Percentiles rank a stretch among this genome's conserved stretches.
phyloP scores from a whole-genome alignment of 92 coral and sea anemone genomes.

The Phenganax stokvisi region DNA sequence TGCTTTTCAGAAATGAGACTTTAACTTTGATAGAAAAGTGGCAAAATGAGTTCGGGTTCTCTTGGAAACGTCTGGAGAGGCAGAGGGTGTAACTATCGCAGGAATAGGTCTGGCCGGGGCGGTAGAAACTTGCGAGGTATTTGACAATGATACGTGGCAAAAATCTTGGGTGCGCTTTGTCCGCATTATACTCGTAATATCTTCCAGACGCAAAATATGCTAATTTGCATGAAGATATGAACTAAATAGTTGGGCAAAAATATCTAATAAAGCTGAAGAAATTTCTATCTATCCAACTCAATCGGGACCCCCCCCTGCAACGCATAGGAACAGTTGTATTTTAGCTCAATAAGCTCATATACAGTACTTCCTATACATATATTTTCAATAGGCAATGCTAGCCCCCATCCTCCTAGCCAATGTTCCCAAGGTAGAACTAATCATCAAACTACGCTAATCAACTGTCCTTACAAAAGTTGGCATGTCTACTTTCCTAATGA shows the following conservation, averaged over 20 bases:
- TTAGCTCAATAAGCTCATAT: too few species aligned
- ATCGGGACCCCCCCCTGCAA: too few species aligned
- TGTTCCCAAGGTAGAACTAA: constrained; percentile 43
- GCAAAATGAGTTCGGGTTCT: constrained; percentile 57
- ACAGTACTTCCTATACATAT: too few species aligned
- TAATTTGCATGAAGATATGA: too few species aligned
- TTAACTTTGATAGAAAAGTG: not conserved
- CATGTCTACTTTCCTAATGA: constrained; percentile 73
- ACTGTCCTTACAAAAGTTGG: constrained; percentile 88
- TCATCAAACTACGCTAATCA: constrained; percentile 49
- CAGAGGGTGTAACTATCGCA: constrained; percentile 50
- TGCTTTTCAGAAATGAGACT: not conserved
- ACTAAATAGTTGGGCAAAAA: too few species aligned
- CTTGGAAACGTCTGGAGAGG: constrained; percentile 68
- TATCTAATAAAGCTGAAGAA: too few species aligned
- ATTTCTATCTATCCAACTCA: too few species aligned
- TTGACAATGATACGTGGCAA: not conserved
- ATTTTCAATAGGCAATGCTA: constrained; percentile 25
- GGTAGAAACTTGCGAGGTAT: constrained; percentile 48
- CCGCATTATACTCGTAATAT: not conserved
- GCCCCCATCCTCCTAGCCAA: constrained; percentile 28
- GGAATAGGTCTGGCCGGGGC: constrained; percentile 45
- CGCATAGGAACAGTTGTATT: too few species aligned
- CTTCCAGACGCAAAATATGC: not conserved
- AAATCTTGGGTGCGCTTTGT: not conserved